Conservation (phyloP, 2,797 vertebrate species). For the Lateolabrax maculatus region DNA sequence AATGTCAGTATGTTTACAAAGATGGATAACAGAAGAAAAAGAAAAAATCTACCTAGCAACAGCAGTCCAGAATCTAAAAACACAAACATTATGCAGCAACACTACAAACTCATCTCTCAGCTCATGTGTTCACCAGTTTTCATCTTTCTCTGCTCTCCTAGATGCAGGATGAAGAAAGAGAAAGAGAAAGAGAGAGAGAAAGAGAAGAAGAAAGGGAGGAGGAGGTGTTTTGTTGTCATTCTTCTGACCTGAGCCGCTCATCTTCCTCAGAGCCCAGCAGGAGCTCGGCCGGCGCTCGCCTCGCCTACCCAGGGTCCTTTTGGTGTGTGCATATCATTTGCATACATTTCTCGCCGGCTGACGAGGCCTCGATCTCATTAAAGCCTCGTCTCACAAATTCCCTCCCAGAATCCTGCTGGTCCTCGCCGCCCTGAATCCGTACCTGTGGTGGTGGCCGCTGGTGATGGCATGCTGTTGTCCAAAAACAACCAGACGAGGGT, state of each 20-base stretch:
- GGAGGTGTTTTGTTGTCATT: conserved; percentile 91
- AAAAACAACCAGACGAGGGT: conserved; percentile 76
- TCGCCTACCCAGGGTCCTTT: conserved; percentile 78
- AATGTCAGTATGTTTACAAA: conserved; percentile 34
- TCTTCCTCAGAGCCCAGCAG: conserved; percentile 92
- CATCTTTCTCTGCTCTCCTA: conserved; percentile 87
- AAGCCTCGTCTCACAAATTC: conserved; percentile 89
- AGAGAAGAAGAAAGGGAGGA: conserved; percentile 77
- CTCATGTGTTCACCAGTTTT: conserved; percentile 77
- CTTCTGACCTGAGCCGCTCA: conserved; percentile 94
- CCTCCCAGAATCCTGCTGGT: conserved; percentile 94
- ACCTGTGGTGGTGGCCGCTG: conserved; percentile 92
- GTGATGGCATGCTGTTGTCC: conserved; percentile 84
- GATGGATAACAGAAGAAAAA: conserved; percentile 27
- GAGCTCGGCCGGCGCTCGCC: conserved; percentile 86
- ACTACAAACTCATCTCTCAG: conserved; percentile 21
- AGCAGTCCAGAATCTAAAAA: conserved; percentile 32
- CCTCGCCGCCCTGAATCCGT: conserved; percentile 83
- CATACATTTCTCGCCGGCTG: conserved; percentile 94
- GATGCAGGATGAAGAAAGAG: conserved; percentile 79
- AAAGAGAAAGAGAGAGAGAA: conserved; percentile 78
- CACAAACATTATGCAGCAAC: conserved; percentile 33
- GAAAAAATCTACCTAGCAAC: conserved; percentile 53
- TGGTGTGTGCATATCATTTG: conserved; percentile 99
- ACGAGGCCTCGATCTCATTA: conserved; percentile 95